A percentile compares a stretch with the other conserved stretches of the same genome.
Conservation (phyloP, 2,797 vertebrate genomes). For the Streptopelia turtur region DNA sequence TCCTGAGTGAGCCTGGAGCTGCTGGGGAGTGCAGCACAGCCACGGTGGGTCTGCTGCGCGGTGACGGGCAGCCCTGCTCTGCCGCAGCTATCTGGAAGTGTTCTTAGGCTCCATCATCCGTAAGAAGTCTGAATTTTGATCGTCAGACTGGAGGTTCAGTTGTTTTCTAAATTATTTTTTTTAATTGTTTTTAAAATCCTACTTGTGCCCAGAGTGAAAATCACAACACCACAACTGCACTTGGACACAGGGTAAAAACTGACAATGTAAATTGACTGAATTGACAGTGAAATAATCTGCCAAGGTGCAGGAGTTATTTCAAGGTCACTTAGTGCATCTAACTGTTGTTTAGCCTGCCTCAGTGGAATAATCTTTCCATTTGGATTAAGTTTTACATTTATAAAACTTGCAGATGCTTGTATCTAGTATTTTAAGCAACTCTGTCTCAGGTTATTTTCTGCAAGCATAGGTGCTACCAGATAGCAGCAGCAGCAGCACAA, state of each 20-base stretch:
- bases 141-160: not conserved
- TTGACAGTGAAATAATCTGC: not conserved
- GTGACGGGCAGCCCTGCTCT: not conserved
- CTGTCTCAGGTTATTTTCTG: not conserved
- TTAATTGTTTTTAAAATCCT: not conserved
- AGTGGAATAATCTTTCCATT: not conserved
- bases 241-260: not conserved
- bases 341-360: not conserved
- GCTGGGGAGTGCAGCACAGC: not conserved
- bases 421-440: not conserved
- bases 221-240: not conserved
- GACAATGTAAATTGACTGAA: not conserved
- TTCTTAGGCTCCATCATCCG: not conserved
- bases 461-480: accelerated
- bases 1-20: not conserved
- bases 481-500: not conserved
- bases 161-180: not conserved
- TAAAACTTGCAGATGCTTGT: not conserved
- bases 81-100: accelerated
- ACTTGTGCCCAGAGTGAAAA: not conserved
- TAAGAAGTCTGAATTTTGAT: not conserved
- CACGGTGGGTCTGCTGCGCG: accelerated
- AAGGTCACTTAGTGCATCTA: not conserved
- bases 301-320: not conserved
- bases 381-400: not conserved